These are phyloP conservation scores for Tipula confusa DNA, from an alignment of 2,888 invertebrate genomes.

Conservation along the genomic window DNA sequence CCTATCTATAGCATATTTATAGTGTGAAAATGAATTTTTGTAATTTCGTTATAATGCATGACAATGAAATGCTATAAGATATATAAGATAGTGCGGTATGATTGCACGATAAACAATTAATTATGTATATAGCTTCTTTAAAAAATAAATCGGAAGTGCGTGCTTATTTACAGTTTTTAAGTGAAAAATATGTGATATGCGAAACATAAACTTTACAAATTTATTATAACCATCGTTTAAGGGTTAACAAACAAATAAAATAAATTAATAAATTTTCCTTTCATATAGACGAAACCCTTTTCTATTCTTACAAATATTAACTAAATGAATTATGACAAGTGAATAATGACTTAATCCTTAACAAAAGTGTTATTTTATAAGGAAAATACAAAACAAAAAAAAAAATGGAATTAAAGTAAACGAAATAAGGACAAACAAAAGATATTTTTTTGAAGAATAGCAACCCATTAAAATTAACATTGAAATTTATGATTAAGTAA, in stretches of 20 bases:
- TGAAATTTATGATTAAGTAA: slow-evolving; percentile 9
- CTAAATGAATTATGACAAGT: slow-evolving; percentile 12
- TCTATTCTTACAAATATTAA: not conserved
- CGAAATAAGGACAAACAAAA: not conserved
- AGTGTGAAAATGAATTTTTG: not conserved
- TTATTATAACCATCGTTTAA: not conserved
- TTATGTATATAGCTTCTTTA: not conserved
- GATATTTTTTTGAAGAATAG: not conserved
- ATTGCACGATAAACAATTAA: not conserved
- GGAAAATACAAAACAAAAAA: too few relatives aligned
- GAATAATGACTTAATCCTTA: slow-evolving; percentile 12
- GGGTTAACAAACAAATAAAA: not conserved
- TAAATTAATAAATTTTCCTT: not conserved
- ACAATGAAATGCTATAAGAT: not conserved
- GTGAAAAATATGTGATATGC: not conserved
- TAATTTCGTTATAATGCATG: not conserved
- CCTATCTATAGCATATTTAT: not conserved
- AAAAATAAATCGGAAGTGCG: not conserved
- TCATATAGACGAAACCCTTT: not conserved
- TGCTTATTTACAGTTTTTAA: not conserved
- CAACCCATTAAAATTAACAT: not conserved
- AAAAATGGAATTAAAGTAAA: not conserved
- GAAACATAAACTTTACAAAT: not conserved
- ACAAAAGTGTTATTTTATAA: slow-evolving; percentile 14
- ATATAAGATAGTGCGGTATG: not conserved